These are phyloP conservation scores for Vireo griseus DNA, from an alignment of 2,797 vertebrate species.

Conservation along the genomic window DNA sequence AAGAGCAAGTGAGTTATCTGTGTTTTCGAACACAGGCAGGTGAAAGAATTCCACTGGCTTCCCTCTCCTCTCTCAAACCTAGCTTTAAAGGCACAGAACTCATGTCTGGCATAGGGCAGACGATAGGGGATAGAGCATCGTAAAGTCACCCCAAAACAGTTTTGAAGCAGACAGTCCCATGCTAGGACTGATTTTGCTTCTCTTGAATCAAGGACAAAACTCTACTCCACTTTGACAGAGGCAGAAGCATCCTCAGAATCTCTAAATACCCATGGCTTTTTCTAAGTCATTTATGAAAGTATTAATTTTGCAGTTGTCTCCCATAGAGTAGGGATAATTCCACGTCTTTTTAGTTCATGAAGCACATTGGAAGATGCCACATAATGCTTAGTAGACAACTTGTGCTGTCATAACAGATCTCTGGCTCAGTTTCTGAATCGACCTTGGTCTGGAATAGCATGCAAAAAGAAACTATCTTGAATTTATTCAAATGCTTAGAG, in stretches of 20 bases:
- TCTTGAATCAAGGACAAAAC: not conserved
- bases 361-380: not conserved
- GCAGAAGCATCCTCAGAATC: not conserved
- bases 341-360: rapidly evolving
- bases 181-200: not conserved
- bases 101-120: no score
- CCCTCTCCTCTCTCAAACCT: no score
- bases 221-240: not conserved
- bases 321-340: not conserved
- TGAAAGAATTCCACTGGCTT: no score
- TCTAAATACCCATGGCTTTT: not conserved
- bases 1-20: no score
- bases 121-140: no score
- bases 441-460: not conserved
- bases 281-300: not conserved
- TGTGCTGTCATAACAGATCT: not conserved
- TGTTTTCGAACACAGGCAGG: no score
- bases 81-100: no score
- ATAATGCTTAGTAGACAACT: constrained; percentile 5
- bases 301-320: not conserved
- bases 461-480: not conserved
- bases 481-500: not conserved
- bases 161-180: not conserved
- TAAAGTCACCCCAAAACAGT: not conserved
- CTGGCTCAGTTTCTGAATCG: not conserved